Evolutionary conservation across 2,797 vertebrate species (phyloP), one percentile per base, ranked within the genome.

Genomic region (Gobio occitaniae): DNA sequence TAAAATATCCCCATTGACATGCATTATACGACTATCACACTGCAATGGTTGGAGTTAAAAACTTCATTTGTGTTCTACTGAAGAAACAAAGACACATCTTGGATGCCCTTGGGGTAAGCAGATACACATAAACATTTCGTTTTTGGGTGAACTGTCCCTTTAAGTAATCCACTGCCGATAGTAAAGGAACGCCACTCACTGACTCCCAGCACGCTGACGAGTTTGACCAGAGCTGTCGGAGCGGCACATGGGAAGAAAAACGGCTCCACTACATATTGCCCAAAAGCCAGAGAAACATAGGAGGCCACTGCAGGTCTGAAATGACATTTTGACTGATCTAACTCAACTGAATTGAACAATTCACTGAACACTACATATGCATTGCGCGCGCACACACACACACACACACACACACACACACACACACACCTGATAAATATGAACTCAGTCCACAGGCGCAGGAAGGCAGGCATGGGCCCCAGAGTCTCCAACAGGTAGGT

Each of bases 391-490:
- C 44, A 82, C 17, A 79, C 76, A 13, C 25, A 25, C 25, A 25
- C 25, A 25, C 13, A 19, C 17, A 7, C 44, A 82, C 17, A 79
- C 13, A 19, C 17, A 7, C 44, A 82, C 17, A 79, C 13, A 19
- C 17, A 7, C 44, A 82, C 17, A 72, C 56, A 85, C 96, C 96
- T 96, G 91, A 97, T 94, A 68, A 97, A 96, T 38, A 97, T 86
- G 87, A 96, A 96, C 84, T 97, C 97, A 6, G 86, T 93, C 97
- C 97, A 97, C 61, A 97, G 92, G 48, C 95, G 94, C 56, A 97
- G 87, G 84, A 97, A 97, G n/a, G 96, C 96, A 50, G 96, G 95
- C 75, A 97, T 91, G n/a, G 96, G 96, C 6, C 97, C 97, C 59
- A 97, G 84, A 0, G 96, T 95, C 92, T 96, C 95, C 86, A 95